phyloP scores from a whole-genome alignment of 1,140 invertebrate genomes.

The Akabosia matsudoensis region DNA sequence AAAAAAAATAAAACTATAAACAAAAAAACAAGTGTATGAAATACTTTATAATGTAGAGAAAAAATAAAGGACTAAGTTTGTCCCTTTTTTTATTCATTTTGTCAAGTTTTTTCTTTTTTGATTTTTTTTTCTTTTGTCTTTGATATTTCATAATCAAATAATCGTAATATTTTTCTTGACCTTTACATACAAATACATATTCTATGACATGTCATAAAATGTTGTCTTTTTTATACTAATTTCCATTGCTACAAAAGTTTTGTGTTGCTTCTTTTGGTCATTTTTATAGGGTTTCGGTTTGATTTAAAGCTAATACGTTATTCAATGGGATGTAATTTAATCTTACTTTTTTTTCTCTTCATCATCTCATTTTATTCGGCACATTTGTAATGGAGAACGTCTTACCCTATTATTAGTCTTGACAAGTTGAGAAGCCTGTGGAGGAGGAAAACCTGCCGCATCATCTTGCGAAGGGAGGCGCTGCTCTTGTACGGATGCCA shows the following conservation, averaged over 20 bases:
- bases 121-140: conserved; percentile 6
- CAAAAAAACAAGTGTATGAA: not conserved
- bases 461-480: conserved; percentile 61
- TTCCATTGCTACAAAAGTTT: too few relatives aligned
- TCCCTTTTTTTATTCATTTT: too few relatives aligned
- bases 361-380: conserved; percentile 38
- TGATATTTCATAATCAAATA: too few relatives aligned
- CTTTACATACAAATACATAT: too few relatives aligned
- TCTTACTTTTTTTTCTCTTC: conserved; percentile 9
- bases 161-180: too few relatives aligned
- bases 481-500: conserved; percentile 92
- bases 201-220: too few relatives aligned
- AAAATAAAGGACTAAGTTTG: not conserved
- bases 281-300: conserved; percentile 19
- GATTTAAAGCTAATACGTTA: conserved; percentile 24
- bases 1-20: too few relatives aligned
- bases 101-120: not conserved
- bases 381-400: conserved; percentile 24
- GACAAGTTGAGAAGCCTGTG: conserved; percentile 9
- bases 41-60: not conserved
- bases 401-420: conserved; percentile 46
- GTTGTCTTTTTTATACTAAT: too few relatives aligned
- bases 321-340: not conserved
- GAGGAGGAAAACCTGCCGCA: not conserved
- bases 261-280: too few relatives aligned